Base-by-base conservation (phyloP, 2,888 invertebrate species). In the Lycocerus yunnanus region DNA sequence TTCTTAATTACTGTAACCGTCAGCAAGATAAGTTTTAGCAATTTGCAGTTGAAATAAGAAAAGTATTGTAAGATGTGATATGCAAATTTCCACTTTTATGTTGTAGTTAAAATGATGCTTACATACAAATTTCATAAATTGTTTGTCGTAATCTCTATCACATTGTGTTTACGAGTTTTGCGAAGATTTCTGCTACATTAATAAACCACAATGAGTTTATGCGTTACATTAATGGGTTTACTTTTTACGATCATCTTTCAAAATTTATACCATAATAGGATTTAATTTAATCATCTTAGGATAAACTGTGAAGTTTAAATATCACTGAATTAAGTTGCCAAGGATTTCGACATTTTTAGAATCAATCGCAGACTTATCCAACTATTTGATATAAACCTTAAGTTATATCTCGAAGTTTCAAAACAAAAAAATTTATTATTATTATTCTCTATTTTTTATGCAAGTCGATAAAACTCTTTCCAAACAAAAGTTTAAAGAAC, bases 81-180 rank as follows among this genome's bases (percentile, higher is more conserved):
- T 63, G 61, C 61, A 63, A 63, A 20, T 71, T 69, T 68, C 24
- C 68, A 74, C 71, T 71, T 72, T 72, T 74, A 71, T 71, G 59
- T 27, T 16, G 65, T 66, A 43, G 68, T 68, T 71, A 75, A 75
- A 75, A 68, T 61, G 66, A 71, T 58, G 58, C 66, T 75, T 72
- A 61, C 72, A 20, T 27, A 68, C 20, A 72, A 67, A 21, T 69
- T 75, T 69, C 72, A 75, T 75, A 75, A 75, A 75, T 75, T 72
- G 69, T 69, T 67, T 72, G 59, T 69, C 67, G 63, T 72, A 72
- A 72, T 72, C 69, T 66, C 67, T 72, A 75, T 72, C 61, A 63
- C 61, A 69, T 60, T 69, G 75, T 72, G 69, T 72, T 72, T 72
- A 72, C 69, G 69, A 70, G 69, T 68, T 69, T 70, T 66, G 43